Evolutionary conservation across 2,113 vertebrate genomes (phyloP).

Genomic region (Nibea coibor): DNA sequence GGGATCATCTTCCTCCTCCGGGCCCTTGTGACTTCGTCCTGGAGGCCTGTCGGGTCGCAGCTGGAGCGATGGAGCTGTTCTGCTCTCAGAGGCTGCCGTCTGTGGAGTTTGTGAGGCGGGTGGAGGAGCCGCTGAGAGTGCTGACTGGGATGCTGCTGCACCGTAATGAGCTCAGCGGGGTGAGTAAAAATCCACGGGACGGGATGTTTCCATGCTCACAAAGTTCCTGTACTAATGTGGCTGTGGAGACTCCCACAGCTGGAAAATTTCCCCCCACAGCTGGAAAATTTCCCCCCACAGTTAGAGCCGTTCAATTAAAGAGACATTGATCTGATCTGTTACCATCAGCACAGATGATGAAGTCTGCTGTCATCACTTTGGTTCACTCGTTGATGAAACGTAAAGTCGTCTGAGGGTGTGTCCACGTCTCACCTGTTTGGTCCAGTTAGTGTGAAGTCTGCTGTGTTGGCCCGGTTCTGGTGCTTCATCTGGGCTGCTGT

Average conservation of each 20-base stretch:
- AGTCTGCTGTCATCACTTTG: background rate
- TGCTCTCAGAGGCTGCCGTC: constrained; percentile 78
- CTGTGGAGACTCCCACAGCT: too few species aligned
- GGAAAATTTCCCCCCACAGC: too few species aligned
- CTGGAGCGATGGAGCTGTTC: constrained; percentile 77
- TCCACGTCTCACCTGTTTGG: too few species aligned
- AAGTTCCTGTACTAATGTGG: background rate
- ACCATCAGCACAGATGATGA: background rate
- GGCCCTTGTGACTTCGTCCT: constrained; percentile 70
- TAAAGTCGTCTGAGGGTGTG: too few species aligned
- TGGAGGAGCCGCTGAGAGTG: constrained; percentile 86
- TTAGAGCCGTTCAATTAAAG: background rate
- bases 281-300: background rate
- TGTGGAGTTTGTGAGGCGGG: constrained; percentile 77
- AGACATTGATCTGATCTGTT: background rate
- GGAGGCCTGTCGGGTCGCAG: constrained; percentile 81
- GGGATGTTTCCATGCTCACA: background rate
- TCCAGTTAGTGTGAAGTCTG: too few species aligned
- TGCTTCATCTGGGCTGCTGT: too few species aligned
- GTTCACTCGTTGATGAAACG: too few species aligned
- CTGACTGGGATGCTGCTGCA: constrained; percentile 85
- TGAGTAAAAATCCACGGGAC: constrained; percentile 73
- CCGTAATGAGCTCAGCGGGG: constrained; percentile 79
- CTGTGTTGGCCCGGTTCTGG: too few species aligned
- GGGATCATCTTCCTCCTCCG: constrained; percentile 71